Conservation (phyloP, 2,888 invertebrate genomes). For the Drosophila kanekoi region DNA sequence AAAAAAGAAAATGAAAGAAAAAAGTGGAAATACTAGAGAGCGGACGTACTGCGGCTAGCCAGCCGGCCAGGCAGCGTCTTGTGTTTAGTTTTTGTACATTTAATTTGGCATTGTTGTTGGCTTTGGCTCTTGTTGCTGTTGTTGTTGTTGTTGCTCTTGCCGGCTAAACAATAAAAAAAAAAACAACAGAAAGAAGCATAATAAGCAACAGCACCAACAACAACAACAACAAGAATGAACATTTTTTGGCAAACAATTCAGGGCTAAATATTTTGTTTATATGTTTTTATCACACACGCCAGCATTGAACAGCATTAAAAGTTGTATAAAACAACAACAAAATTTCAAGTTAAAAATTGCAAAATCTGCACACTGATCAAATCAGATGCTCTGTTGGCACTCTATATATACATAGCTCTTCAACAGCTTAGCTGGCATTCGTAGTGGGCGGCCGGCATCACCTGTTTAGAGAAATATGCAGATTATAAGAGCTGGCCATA, state of each 20-base stretch:
- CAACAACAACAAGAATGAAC: conserved; percentile 41
- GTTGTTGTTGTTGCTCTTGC: conserved; percentile 56
- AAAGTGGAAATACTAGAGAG: conserved; percentile 32
- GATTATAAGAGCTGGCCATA: conserved; percentile 19
- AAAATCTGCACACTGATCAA: conserved; percentile 15
- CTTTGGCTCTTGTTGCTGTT: conserved; percentile 29
- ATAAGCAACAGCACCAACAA: conserved; percentile 46
- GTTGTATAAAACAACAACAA: conserved; percentile 29
- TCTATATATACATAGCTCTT: conserved; percentile 4
- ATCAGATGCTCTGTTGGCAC: conserved; percentile 11
- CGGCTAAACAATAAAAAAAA: conserved; percentile 63
- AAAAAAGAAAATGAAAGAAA: conserved; percentile 16
- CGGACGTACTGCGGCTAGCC: conserved; percentile 25
- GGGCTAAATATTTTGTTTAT: conserved; percentile 81
- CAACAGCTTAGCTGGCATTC: conserved; percentile 18
- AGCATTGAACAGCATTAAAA: conserved; percentile 28
- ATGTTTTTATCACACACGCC: conserved; percentile 54
- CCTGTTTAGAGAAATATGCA: conserved; percentile 43
- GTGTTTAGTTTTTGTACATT: conserved; percentile 71
- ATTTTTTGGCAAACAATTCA: conserved; percentile 82
- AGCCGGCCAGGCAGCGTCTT: conserved; percentile 56
- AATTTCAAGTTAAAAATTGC: conserved; percentile 10
- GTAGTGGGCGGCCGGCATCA: conserved; percentile 39
- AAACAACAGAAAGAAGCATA: conserved; percentile 32
- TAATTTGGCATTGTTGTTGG: conserved; percentile 64